A percentile compares a stretch with the other conserved stretches of the same genome.
Conservation (phyloP, 2,113 vertebrate species). For the Megaceryle torquata region DNA sequence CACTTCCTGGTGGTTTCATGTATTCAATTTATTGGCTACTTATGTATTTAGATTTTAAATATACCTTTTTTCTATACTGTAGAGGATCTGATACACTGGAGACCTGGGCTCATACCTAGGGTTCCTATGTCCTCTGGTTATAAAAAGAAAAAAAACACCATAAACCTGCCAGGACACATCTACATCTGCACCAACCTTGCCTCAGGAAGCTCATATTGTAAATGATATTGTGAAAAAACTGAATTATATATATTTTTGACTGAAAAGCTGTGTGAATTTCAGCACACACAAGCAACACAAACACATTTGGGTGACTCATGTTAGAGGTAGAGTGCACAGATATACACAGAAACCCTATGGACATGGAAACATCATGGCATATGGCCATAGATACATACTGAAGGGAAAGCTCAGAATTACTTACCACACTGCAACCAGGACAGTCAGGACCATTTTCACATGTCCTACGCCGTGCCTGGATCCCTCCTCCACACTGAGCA, state of each 20-base stretch:
- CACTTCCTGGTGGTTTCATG: not conserved
- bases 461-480: constrained; percentile 88
- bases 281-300: not conserved
- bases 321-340: not conserved
- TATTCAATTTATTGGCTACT: not conserved
- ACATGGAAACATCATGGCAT: not conserved
- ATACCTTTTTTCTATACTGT: not conserved
- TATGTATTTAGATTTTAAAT: not conserved
- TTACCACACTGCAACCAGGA: constrained; percentile 88
- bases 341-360: not conserved
- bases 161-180: not conserved
- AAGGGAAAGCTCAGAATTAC: constrained; percentile 1
- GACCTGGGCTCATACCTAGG: not conserved
- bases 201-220: not conserved
- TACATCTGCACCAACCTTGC: not conserved
- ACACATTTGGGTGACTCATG: not conserved
- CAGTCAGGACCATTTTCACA: constrained; percentile 96
- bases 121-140: not conserved
- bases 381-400: not conserved
- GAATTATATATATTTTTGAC: not conserved
- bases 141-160: not conserved
- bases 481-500: constrained; percentile 90
- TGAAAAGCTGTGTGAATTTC: not conserved
- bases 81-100: not conserved
- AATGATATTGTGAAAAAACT: not conserved